Percentiles rank a stretch among this genome's conserved stretches.
phyloP scores from a whole-genome alignment of 2,888 invertebrate species.

The Callinectes sapidus region DNA sequence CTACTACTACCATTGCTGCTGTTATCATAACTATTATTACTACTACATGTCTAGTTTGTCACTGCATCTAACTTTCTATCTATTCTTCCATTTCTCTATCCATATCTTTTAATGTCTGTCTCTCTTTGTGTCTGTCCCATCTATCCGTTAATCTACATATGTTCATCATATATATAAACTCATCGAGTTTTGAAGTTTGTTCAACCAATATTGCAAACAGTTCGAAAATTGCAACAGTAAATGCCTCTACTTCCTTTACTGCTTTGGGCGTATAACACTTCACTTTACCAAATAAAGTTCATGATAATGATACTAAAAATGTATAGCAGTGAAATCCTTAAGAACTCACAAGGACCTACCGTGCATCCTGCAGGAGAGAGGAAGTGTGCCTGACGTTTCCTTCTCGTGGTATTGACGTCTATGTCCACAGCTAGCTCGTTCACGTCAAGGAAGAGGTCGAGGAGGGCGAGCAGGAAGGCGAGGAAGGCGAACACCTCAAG shows the following conservation, averaged over 20 bases:
- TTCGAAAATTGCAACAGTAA: no score
- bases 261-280: no score
- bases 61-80: neutral
- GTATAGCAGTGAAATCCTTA: no score
- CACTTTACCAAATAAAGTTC: no score
- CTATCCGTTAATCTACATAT: neutral
- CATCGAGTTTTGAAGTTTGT: no score
- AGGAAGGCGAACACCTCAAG: conserved; percentile 58
- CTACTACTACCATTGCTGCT: neutral
- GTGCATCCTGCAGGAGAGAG: neutral
- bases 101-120: no score
- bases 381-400: neutral
- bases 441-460: conserved; percentile 51
- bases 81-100: neutral
- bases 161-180: no score
- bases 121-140: neutral
- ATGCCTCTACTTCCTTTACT: no score
- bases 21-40: neutral
- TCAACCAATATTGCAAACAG: no score
- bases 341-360: neutral
- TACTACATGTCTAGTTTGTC: no score
- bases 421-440: conserved; percentile 24
- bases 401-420: neutral
- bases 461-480: conserved; percentile 53
- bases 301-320: no score